Conservation (phyloP, 2,797 vertebrate genomes). For the Spondyliosoma cantharus region DNA sequence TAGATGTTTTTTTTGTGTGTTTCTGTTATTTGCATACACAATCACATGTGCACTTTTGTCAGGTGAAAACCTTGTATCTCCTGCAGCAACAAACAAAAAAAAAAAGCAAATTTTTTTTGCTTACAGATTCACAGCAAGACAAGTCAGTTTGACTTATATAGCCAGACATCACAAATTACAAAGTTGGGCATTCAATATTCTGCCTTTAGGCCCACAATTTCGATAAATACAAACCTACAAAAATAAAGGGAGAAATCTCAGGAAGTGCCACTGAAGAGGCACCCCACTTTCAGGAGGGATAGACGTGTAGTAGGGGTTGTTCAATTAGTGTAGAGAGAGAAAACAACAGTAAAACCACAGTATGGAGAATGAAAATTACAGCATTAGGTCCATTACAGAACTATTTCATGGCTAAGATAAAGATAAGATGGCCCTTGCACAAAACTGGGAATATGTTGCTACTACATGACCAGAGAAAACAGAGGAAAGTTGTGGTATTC, state of each 20-base stretch:
- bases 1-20: slow-evolving; percentile 29
- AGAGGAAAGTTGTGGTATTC: too few species aligned
- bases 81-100: background rate
- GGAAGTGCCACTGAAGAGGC: background rate
- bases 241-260: background rate
- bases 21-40: slow-evolving; percentile 40
- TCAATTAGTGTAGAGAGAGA: background rate
- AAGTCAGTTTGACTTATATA: background rate
- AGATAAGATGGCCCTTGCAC: too few species aligned
- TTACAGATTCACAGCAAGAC: background rate
- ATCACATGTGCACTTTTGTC: background rate
- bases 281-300: background rate
- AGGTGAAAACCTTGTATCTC: background rate
- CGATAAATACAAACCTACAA: background rate
- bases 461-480: too few species aligned
- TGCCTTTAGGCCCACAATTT: background rate
- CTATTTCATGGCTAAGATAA: too few species aligned
- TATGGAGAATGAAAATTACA: background rate
- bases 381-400: too few species aligned
- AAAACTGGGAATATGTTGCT: too few species aligned
- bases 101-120: background rate
- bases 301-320: background rate
- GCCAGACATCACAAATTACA: background rate
- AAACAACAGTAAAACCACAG: background rate
- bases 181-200: background rate